Conservation (phyloP, 2,888 invertebrate species). For the Apamea epomidion region DNA sequence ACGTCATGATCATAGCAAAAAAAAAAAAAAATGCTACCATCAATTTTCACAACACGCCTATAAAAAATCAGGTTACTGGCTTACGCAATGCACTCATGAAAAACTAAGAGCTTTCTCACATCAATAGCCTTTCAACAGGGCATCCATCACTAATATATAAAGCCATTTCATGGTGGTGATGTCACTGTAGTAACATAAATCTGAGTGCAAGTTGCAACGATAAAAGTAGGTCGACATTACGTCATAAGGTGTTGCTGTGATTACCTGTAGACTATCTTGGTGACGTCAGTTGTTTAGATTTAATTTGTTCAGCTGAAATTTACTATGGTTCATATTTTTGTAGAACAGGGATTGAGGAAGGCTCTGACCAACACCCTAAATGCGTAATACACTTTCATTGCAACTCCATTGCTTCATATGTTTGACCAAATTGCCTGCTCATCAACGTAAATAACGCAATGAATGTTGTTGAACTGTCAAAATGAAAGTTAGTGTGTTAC, state of each 20-base stretch:
- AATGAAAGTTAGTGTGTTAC: too few relatives aligned
- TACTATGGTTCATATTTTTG: background rate
- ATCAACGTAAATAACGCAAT: too few relatives aligned
- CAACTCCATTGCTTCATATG: too few relatives aligned
- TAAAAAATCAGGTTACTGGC: slow-evolving; percentile 51
- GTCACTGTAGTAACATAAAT: slow-evolving; percentile 75
- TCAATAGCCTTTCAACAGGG: slow-evolving; percentile 77
- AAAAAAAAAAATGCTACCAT: slow-evolving; percentile 3
- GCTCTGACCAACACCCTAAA: too few relatives aligned
- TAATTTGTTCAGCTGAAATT: background rate
- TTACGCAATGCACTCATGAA: slow-evolving; percentile 61
- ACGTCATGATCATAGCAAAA: background rate
- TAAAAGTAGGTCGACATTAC: slow-evolving; percentile 44
- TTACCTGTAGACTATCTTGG: slow-evolving; percentile 1
- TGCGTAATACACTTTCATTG: too few relatives aligned
- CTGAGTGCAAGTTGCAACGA: slow-evolving; percentile 66
- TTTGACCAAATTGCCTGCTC: too few relatives aligned
- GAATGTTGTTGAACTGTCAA: too few relatives aligned
- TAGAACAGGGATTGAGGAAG: too few relatives aligned
- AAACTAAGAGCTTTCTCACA: slow-evolving; percentile 70
- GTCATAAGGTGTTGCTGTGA: slow-evolving; percentile 27
- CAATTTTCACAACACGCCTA: slow-evolving; percentile 28
- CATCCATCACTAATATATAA: slow-evolving; percentile 76
- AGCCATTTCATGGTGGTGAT: slow-evolving; percentile 75
- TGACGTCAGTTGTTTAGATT: slow-evolving; percentile 17